Conservation (phyloP, 2,888 invertebrate species). For the Epistrophella euchroma region DNA sequence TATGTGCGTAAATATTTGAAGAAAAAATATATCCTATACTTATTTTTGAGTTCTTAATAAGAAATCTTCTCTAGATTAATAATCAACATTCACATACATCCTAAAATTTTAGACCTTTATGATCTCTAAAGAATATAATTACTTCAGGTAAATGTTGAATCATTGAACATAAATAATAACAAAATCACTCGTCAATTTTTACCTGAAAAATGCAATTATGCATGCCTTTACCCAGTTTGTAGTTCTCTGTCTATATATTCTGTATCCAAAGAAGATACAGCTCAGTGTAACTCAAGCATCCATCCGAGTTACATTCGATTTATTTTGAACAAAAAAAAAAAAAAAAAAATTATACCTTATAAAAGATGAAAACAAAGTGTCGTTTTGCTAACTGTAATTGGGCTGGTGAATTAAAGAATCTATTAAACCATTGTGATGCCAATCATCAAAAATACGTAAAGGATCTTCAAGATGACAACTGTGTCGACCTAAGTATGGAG, state of each 20-base stretch:
- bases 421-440: constrained; percentile 52
- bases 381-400: constrained; percentile 40
- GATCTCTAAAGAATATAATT: not conserved
- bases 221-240: not conserved
- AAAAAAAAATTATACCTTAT: not conserved
- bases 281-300: not conserved
- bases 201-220: not conserved
- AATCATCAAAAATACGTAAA: constrained; percentile 49
- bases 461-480: constrained; percentile 39
- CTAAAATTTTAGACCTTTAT: too few species aligned
- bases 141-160: not conserved
- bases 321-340: not conserved
- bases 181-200: not conserved
- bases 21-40: not conserved
- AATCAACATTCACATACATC: not conserved
- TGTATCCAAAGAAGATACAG: not conserved
- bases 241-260: not conserved
- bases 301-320: not conserved
- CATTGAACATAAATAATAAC: not conserved
- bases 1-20: not conserved
- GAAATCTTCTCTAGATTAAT: not conserved
- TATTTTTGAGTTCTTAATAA: not conserved
- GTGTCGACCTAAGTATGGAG: constrained; percentile 43
- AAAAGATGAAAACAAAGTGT: constrained; percentile 42
- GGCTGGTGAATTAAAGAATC: constrained; percentile 35